Percentiles rank a stretch among this genome's conserved stretches.
phyloP scores from a whole-genome alignment of 2,113 vertebrate species.

The Oncorhynchus clarkii region DNA sequence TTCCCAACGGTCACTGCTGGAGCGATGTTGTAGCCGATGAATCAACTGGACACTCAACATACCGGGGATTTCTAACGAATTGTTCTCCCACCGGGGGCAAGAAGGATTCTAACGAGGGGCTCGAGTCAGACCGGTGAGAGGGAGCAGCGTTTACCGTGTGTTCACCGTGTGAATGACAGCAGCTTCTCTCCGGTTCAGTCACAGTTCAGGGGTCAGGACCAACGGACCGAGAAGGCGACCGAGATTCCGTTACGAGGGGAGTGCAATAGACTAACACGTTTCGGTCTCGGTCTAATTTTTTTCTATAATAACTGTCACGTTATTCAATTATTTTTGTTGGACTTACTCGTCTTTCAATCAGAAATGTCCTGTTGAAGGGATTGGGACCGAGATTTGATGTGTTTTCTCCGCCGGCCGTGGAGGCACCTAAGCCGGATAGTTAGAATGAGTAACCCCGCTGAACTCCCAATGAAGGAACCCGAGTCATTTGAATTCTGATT shows the following conservation, averaged over 20 bases:
- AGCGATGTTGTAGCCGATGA: slow-evolving; percentile 18
- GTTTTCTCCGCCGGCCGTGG: slow-evolving; percentile 50
- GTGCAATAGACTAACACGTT: not conserved
- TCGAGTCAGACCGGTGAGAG: slow-evolving; percentile 22
- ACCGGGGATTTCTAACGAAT: slow-evolving; percentile 52
- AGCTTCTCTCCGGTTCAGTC: slow-evolving; percentile 24
- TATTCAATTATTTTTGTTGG: not conserved
- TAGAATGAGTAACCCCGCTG: slow-evolving; percentile 36
- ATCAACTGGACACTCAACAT: slow-evolving; percentile 15
- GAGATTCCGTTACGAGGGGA: slow-evolving; percentile 6
- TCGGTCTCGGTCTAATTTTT: not conserved
- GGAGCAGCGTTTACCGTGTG: slow-evolving; percentile 40
- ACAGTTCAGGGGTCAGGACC: slow-evolving; percentile 65
- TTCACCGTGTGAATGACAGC: slow-evolving; percentile 8
- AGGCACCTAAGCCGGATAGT: slow-evolving; percentile 29
- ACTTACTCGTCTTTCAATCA: not conserved
- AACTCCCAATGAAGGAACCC: slow-evolving; percentile 47
- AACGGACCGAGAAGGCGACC: slow-evolving; percentile 55
- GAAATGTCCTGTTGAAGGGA: not conserved
- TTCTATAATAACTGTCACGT: not conserved
- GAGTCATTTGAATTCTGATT: slow-evolving; percentile 8
- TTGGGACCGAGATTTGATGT: not conserved
- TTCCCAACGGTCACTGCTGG: slow-evolving; percentile 7
- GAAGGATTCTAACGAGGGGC: not conserved
- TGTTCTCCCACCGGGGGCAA: slow-evolving; percentile 23